Base-by-base conservation (phyloP, 1,140 invertebrate genomes). In the Drosophila subpulchrella region DNA sequence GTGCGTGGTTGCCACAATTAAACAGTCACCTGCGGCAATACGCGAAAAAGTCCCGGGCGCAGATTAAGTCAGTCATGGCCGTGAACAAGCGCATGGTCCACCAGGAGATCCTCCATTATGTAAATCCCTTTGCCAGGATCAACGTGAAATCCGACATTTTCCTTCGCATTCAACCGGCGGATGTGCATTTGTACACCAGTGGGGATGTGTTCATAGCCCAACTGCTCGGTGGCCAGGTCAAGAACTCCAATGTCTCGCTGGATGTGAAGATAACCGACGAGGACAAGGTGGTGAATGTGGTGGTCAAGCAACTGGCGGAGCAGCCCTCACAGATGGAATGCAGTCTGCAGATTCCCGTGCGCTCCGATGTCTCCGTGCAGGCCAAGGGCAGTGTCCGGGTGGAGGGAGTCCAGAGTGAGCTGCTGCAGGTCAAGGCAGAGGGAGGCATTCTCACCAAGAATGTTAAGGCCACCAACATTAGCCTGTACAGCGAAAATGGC, bases 101-200 rank as follows among this genome's bases (percentile, higher is more conserved):
- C 36, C 62, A 91, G 38, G 90, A 91, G 38, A 51, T 76, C 17
- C 39, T 89, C 30, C 86, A 66, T 70, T 91, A 91, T 63, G 73
- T 92, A 77, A 88, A 90, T 57, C 89, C 89, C 0, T 72, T 61
- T 42, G 74, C 91, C 24, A 72, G 77, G 24, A 91, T 92, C 17
- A 92, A 89, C 51, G 62, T 92, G 0, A 57, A 56, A 12, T 80
- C 85, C 0, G 88, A 91, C 39, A 73, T 91, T 6, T 71, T 59
- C 11, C 17, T 92, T 2, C 72, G 66, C 36, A 47, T 92, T 4
- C 68, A 80, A 27, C 75, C 81, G 0, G 81, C 75, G 0, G 88
- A 92, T 61, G 77, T 91, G 1, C 75, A 88, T 59, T 68, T 78
- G 32, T 80, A 91, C 56, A 82, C 81, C 17, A 81, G 70, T 41